phyloP scores from a whole-genome alignment of 1,140 invertebrate species.

The Hypothenemus hampei region DNA sequence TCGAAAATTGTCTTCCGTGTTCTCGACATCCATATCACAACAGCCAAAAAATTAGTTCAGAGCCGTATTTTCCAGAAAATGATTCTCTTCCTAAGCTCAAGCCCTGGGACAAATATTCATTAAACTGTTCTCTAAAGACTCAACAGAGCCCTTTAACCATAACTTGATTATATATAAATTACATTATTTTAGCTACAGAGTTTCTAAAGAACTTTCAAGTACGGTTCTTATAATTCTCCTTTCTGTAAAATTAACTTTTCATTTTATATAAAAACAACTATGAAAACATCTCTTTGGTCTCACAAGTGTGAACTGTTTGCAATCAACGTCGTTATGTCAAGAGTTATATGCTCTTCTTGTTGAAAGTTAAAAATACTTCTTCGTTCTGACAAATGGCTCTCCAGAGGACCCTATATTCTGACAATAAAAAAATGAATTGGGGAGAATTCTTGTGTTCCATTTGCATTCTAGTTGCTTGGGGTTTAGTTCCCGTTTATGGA shows the following conservation, averaged over 20 bases:
- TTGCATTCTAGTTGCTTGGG: neutral
- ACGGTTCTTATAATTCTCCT: neutral
- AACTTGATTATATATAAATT: neutral
- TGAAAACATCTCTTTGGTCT: too few relatives aligned
- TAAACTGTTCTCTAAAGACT: neutral
- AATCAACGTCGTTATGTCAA: too few relatives aligned
- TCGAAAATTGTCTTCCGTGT: neutral
- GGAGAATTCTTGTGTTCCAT: neutral
- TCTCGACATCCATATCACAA: constrained; percentile 5
- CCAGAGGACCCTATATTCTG: too few relatives aligned
- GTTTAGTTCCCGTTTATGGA: constrained; percentile 2
- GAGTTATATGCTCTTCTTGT: too few relatives aligned
- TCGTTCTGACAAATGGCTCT: neutral
- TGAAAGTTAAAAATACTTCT: too few relatives aligned
- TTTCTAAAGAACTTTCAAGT: neutral
- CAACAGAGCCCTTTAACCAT: neutral
- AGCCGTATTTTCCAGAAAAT: neutral
- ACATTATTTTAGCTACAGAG: neutral
- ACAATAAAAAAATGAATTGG: neutral
- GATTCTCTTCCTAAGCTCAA: neutral
- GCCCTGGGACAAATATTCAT: neutral
- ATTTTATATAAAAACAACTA: neutral
- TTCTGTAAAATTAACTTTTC: neutral
- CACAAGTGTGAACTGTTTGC: too few relatives aligned
- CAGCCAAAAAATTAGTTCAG: neutral